phyloP scores from a whole-genome alignment of 2,888 invertebrate genomes.

The Sphinx pinastri region DNA sequence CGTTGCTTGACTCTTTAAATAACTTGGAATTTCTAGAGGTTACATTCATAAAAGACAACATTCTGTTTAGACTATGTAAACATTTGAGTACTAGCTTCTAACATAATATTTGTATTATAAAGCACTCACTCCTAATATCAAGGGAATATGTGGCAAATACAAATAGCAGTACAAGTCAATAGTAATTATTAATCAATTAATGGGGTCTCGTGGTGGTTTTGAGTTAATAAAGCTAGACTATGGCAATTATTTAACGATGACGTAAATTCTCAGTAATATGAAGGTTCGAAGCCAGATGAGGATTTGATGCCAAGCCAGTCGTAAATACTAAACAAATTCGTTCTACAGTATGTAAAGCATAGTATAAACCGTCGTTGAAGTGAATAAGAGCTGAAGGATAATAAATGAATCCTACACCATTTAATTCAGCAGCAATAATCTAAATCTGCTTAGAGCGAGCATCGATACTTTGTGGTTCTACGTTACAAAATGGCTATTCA shows the following conservation, averaged over 20 bases:
- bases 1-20: no score
- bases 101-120: neutral
- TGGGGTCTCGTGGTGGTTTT: neutral
- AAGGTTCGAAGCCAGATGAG: no score
- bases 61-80: no score
- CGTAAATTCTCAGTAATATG: no score
- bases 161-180: neutral
- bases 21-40: no score
- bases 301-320: no score
- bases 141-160: neutral
- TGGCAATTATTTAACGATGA: neutral
- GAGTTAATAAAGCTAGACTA: neutral
- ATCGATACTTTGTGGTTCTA: constrained; percentile 34
- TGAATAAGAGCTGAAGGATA: no score
- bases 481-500: neutral
- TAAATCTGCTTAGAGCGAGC: neutral
- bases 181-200: neutral
- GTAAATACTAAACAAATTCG: no score
- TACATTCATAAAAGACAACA: no score
- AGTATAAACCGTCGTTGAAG: no score
- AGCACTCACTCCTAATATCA: neutral
- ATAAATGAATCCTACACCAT: neutral
- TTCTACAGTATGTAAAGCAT: no score
- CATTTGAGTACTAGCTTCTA: no score
- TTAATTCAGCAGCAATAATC: neutral